phyloP scores from a whole-genome alignment of 1,140 invertebrate species.

The Heliconius eleuchia region DNA sequence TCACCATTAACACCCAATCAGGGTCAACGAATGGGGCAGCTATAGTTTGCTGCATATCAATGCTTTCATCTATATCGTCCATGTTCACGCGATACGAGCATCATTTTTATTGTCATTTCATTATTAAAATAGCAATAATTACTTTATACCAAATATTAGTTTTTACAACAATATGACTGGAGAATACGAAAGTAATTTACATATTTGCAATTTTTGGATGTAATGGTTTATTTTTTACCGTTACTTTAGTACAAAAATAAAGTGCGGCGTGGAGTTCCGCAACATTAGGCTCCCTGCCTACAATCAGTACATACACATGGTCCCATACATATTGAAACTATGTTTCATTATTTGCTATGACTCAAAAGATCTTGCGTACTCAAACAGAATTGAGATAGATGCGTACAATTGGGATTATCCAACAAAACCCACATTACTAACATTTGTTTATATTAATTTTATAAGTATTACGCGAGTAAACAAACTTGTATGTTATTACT shows the following conservation, averaged over 20 bases:
- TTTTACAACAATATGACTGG: no score
- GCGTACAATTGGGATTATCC: neutral
- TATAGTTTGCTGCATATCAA: constrained; percentile 21
- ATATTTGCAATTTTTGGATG: no score
- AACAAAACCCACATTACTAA: neutral
- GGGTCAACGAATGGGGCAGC: constrained; percentile 26
- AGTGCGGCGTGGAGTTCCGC: no score
- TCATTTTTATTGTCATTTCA: constrained; percentile 19
- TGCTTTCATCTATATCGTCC: constrained; percentile 25
- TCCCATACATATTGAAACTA: neutral
- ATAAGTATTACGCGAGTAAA: neutral
- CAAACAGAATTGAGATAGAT: neutral
- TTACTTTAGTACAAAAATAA: neutral
- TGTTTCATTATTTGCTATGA: neutral
- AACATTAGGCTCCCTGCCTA: no score
- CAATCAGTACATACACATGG: no score
- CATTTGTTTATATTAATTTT: neutral
- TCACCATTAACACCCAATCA: constrained; percentile 33
- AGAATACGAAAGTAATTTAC: no score
- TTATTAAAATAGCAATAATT: neutral
- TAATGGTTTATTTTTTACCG: neutral
- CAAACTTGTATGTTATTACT: neutral
- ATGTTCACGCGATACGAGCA: constrained; percentile 34
- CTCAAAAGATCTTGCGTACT: neutral
- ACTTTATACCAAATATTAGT: neutral